These are phyloP conservation scores for Addax nasomaculatus DNA, from an alignment of 2,113 vertebrate genomes.

Conservation along the genomic window DNA sequence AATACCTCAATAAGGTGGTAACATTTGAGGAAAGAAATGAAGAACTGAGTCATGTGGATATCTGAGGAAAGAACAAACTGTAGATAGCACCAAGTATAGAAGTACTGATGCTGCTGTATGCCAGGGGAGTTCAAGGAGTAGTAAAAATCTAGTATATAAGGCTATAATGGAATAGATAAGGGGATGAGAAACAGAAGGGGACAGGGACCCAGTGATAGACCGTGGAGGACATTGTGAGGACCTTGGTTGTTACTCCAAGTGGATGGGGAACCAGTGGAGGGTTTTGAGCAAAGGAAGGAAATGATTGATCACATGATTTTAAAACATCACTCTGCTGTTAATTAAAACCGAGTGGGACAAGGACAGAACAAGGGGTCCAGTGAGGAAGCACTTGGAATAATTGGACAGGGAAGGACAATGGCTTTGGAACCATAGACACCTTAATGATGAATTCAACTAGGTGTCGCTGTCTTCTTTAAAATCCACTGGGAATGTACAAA, in stretches of 20 bases:
- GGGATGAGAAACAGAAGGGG: no score
- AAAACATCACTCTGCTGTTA: background rate
- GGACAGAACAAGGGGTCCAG: background rate
- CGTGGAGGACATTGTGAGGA: rapidly evolving
- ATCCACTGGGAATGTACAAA: background rate
- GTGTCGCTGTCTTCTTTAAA: background rate
- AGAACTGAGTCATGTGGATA: background rate
- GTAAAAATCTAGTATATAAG: rapidly evolving
- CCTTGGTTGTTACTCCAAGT: background rate
- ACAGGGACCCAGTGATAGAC: background rate
- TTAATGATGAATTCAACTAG: background rate
- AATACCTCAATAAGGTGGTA: background rate
- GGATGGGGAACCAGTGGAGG: background rate
- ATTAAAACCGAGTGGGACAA: background rate
- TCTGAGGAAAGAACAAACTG: background rate
- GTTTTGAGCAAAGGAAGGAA: background rate
- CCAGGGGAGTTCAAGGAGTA: no score
- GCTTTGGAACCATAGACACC: rapidly evolving
- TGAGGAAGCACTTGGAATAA: background rate
- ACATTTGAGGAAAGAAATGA: background rate
- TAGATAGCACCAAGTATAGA: background rate
- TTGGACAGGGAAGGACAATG: no score
- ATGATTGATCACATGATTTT: no score
- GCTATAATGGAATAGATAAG: background rate
- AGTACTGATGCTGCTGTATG: background rate